A percentile compares a stretch with the other conserved stretches of the same genome.
Conservation (phyloP, 2,797 vertebrate species). For the Leucoraja ocellata region DNA sequence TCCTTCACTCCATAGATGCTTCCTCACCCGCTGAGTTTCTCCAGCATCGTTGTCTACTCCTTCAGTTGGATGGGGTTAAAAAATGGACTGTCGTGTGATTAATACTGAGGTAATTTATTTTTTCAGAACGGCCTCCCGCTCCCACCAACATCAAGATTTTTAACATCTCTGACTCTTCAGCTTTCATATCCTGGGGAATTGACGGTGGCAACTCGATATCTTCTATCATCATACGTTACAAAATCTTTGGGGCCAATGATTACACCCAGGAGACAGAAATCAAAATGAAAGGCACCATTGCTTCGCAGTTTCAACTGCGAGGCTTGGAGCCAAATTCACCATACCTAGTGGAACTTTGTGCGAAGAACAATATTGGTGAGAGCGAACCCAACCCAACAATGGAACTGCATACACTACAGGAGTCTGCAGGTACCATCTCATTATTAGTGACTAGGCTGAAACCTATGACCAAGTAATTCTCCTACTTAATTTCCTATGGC, state of each 20-base stretch:
- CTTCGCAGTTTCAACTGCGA: conserved; percentile 66
- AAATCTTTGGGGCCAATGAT: conserved; percentile 60
- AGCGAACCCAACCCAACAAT: conserved; percentile 56
- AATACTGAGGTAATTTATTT: not conserved
- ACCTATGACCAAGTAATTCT: not conserved
- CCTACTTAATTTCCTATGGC: too few species aligned
- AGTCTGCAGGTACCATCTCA: conserved; percentile 53
- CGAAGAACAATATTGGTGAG: conserved; percentile 70
- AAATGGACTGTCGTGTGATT: not conserved
- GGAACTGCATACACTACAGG: conserved; percentile 60
- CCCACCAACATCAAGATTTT: conserved; percentile 65
- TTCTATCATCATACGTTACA: conserved; percentile 68
- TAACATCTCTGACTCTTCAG: conserved; percentile 71
- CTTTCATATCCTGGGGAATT: conserved; percentile 67
- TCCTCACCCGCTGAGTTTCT: too few species aligned
- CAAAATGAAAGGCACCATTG: conserved; percentile 54
- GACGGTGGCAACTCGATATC: conserved; percentile 71
- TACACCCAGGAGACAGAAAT: conserved; percentile 72
- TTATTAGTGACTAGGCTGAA: not conserved
- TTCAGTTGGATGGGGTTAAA: not conserved
- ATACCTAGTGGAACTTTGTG: conserved; percentile 70
- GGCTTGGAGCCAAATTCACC: conserved; percentile 66
- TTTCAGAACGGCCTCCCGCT: conserved; percentile 66
- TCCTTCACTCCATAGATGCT: too few species aligned
- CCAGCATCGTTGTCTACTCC: too few species aligned